Evolutionary conservation across 2,797 vertebrate genomes (phyloP), one percentile per base, ranked within the genome.

Genomic region (Lagodon rhomboides): DNA sequence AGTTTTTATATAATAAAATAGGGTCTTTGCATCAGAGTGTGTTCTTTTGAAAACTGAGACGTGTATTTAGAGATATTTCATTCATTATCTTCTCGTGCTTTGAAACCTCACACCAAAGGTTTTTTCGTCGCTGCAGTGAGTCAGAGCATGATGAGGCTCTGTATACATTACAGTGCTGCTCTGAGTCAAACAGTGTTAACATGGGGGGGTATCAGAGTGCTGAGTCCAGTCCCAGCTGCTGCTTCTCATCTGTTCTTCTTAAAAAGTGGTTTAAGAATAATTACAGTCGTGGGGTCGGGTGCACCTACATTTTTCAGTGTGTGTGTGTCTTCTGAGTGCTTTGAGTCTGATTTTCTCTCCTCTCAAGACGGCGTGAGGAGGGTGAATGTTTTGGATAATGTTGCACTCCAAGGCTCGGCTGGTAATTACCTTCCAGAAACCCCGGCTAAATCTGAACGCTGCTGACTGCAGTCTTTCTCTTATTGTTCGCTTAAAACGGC

Each of bases 381-480:
- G 54, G 43, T 55, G 69, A 85, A 68, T 84, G 75, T 79, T 87
- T 80, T 87, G 80, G 83, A 87, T 87, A 85, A 88, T 85, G 79
- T 63, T 59, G 68, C 84, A 54, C 87, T 86, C 61, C 50, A 51
- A 85, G 65, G 73, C 72, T 77, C 73, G 11, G 73, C 77, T 55
- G 56, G 77, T 87, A 89, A 90, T 90, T 86, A 86, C 78, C 67
- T 75, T 41, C 22, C 69, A 27, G 55, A 77, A 75, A 27, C 8
- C 38, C 34, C 0, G 5, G 17, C 65, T 83, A 63, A 75, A 80
- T 25, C 61, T 22, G 53, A 73, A 23, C 18, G n/a, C 44, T 53
- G 56, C 80, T 55, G 85, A 74, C 75, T 70, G 72, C 55, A 13
- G 71, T 5, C 34, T 46, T 75, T 47, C 61, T 56, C 18, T 53